A percentile compares a stretch with the other conserved stretches of the same genome.
Conservation (phyloP, 2,113 vertebrate genomes). For the Tonatia bakeri region DNA sequence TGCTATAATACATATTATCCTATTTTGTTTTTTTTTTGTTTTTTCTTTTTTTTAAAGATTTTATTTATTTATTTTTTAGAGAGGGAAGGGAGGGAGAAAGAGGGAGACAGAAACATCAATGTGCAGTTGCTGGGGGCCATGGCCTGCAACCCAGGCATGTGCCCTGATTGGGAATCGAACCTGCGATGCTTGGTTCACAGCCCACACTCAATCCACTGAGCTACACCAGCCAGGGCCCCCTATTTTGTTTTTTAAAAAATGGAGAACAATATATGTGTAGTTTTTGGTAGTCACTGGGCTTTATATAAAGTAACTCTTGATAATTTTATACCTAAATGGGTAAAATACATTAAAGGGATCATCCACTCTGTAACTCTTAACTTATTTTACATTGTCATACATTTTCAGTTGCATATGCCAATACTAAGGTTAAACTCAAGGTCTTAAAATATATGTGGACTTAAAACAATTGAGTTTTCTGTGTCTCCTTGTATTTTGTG, state of each 20-base stretch:
- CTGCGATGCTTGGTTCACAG: too few species aligned
- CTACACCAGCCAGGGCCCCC: too few species aligned
- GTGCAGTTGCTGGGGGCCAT: too few species aligned
- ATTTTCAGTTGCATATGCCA: constrained; percentile 32
- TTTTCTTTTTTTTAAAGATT: too few species aligned
- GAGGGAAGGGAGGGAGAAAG: too few species aligned
- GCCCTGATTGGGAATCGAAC: too few species aligned
- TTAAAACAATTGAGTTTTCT: constrained; percentile 37
- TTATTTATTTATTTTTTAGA: too few species aligned
- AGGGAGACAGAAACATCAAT: too few species aligned
- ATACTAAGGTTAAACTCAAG: constrained; percentile 32
- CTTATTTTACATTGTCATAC: constrained; percentile 37
- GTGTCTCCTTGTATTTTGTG: not conserved
- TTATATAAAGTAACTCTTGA: constrained; percentile 53
- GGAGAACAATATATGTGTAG: constrained; percentile 10
- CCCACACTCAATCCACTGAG: too few species aligned
- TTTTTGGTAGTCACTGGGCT: constrained; percentile 7
- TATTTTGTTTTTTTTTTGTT: too few species aligned
- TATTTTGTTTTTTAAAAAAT: not conserved
- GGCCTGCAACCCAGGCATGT: too few species aligned
- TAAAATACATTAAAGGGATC: constrained; percentile 39
- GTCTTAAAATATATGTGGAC: constrained; percentile 14
- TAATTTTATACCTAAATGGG: constrained; percentile 50
- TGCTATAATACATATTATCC: constrained; percentile 11
- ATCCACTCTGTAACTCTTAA: constrained; percentile 19